phyloP scores from a whole-genome alignment of 2,888 invertebrate genomes.

The Merodon equestris region DNA sequence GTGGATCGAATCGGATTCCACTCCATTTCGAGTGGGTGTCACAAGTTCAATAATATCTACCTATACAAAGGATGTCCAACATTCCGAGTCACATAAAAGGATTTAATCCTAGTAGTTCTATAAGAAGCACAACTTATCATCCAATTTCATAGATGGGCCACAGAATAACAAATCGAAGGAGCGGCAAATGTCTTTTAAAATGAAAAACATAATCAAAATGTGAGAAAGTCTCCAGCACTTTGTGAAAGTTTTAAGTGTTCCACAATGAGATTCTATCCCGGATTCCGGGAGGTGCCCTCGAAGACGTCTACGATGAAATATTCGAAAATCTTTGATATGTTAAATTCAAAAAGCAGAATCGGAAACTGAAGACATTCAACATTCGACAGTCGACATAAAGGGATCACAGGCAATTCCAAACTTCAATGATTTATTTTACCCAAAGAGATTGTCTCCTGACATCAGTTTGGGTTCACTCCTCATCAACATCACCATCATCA shows the following conservation, averaged over 20 bases:
- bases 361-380: constrained; percentile 45
- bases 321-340: constrained; percentile 62
- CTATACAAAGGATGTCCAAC: constrained; percentile 16
- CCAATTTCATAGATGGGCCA: constrained; percentile 52
- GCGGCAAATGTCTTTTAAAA: constrained; percentile 50
- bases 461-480: constrained; percentile 58
- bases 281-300: neutral
- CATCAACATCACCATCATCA: constrained; percentile 53
- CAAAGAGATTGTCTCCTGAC: constrained; percentile 57
- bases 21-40: neutral
- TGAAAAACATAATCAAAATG: constrained; percentile 58
- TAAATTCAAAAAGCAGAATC: constrained; percentile 45
- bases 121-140: constrained; percentile 60
- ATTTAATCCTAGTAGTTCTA: constrained; percentile 45
- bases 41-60: neutral
- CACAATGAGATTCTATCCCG: constrained; percentile 47
- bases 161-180: constrained; percentile 56
- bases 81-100: constrained; percentile 44
- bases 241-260: constrained; percentile 51
- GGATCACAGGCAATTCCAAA: constrained; percentile 65
- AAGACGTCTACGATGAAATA: neutral
- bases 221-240: constrained; percentile 50
- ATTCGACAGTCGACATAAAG: constrained; percentile 50
- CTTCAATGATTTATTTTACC: constrained; percentile 65
- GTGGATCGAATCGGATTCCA: neutral